Evolutionary conservation across 2,797 vertebrate species (phyloP).

Genomic region (Pristis pectinata): DNA sequence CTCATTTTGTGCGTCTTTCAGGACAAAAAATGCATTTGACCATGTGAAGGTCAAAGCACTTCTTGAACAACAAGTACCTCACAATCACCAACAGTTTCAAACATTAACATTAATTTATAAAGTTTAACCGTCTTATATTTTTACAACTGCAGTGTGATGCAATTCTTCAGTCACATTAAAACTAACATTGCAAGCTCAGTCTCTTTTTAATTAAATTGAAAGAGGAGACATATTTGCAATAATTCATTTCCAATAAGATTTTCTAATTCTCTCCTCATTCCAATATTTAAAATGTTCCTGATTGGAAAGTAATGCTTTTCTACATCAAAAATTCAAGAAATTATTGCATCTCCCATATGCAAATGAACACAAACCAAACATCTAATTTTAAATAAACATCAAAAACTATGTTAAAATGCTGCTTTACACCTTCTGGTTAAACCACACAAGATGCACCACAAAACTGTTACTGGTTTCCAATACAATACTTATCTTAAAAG

Average conservation of each 20-base stretch:
- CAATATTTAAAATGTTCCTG: not conserved
- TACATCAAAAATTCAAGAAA: not conserved
- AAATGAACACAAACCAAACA: not conserved
- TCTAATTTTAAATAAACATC: not conserved
- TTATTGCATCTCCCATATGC: not conserved
- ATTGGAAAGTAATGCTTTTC: not conserved
- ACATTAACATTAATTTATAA: not conserved
- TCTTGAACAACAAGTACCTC: not conserved
- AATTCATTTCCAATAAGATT: not conserved
- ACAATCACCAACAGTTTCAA: not conserved
- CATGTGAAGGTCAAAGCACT: not conserved
- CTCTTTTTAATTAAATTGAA: not conserved
- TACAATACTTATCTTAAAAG: not conserved
- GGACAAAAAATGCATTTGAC: too few relatives aligned
- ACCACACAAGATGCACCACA: not conserved
- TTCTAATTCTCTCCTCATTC: not conserved
- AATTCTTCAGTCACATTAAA: not conserved
- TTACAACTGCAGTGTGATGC: not conserved
- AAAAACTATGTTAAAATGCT: not conserved
- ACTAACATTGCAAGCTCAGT: not conserved
- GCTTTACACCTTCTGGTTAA: not conserved
- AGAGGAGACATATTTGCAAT: not conserved
- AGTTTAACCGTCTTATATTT: not conserved
- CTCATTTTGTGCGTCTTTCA: too few relatives aligned
- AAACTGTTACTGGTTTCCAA: not conserved